Evolutionary conservation across 2,797 vertebrate species (phyloP).

Genomic region (Oreochromis mossambicus): DNA sequence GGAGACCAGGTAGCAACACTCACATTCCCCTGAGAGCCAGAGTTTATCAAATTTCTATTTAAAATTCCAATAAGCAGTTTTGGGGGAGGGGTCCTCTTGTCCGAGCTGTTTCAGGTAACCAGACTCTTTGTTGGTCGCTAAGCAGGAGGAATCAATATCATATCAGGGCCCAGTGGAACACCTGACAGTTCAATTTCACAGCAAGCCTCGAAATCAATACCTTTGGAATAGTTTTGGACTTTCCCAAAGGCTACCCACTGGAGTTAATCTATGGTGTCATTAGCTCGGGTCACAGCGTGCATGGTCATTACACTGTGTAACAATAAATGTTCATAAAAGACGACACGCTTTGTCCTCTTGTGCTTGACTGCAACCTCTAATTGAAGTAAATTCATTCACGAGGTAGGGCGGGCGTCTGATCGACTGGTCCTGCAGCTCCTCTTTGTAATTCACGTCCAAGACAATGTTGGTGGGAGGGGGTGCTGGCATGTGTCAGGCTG

Average conservation of each 20-base stretch:
- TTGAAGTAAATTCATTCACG: constrained; percentile 64
- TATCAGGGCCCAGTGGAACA: constrained; percentile 79
- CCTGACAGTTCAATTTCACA: constrained; percentile 86
- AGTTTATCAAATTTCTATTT: constrained; percentile 68
- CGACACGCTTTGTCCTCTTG: constrained; percentile 34
- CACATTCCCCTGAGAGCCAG: constrained; percentile 3
- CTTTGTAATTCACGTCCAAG: constrained; percentile 29
- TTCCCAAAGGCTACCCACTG: constrained; percentile 60
- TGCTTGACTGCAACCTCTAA: constrained; percentile 54
- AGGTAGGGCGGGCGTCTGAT: constrained; percentile 10
- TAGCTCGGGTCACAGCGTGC: constrained; percentile 60
- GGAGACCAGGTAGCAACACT: not conserved
- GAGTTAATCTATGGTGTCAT: constrained; percentile 70
- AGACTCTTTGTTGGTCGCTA: constrained; percentile 63
- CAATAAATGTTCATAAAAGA: constrained; percentile 72
- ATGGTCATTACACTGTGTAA: constrained; percentile 61
- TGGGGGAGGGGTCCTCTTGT: not conserved
- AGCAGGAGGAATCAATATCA: constrained; percentile 81
- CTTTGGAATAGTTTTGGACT: constrained; percentile 73
- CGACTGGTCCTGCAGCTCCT: constrained; percentile 19
- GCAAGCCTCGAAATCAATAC: constrained; percentile 77
- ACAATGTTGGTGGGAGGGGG: not conserved
- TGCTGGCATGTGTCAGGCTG: constrained; percentile 22
- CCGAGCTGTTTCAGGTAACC: constrained; percentile 52
- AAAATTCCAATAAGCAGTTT: constrained; percentile 60